Evolutionary conservation across 2,888 invertebrate genomes (phyloP).

Genomic region (Tinea semifulvella): DNA sequence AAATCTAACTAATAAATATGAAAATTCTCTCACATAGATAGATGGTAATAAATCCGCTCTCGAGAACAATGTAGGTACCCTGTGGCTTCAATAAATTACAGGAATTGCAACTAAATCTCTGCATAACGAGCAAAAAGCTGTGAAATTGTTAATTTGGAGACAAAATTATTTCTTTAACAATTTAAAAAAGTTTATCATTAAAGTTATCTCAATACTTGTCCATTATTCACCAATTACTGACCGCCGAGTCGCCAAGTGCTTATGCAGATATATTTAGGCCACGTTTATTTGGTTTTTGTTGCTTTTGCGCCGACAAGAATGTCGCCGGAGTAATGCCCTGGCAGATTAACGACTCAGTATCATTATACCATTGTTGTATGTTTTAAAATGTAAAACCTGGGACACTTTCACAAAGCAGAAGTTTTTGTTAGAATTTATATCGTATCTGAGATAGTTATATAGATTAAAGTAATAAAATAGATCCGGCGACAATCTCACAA

Average conservation of each 20-base stretch:
- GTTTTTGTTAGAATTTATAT: background rate
- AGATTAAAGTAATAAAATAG: slow-evolving; percentile 5
- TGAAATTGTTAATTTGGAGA: background rate
- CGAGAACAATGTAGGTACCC: no score
- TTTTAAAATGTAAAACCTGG: no score
- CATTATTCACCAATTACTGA: slow-evolving; percentile 13
- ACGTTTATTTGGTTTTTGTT: slow-evolving; percentile 8
- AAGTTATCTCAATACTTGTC: slow-evolving; percentile 9
- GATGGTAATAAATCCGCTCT: no score
- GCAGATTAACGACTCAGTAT: slow-evolving; percentile 10
- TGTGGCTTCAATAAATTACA: no score
- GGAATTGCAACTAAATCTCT: no score
- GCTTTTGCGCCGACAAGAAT: slow-evolving; percentile 6
- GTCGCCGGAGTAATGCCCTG: slow-evolving; percentile 11
- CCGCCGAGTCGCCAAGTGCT: slow-evolving; percentile 7
- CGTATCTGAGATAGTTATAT: background rate
- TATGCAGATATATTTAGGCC: slow-evolving; percentile 13
- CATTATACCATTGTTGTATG: slow-evolving; percentile 10
- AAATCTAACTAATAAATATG: background rate
- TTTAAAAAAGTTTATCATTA: slow-evolving; percentile 1
- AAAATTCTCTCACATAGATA: no score
- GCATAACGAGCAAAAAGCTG: no score
- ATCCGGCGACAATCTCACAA: slow-evolving; percentile 7
- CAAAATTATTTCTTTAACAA: slow-evolving; percentile 1
- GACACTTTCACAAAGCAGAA: background rate